Evolutionary conservation across 2,797 vertebrate species (phyloP), one percentile per base, ranked within the genome.

Genomic region (Meriones psammophilus): DNA sequence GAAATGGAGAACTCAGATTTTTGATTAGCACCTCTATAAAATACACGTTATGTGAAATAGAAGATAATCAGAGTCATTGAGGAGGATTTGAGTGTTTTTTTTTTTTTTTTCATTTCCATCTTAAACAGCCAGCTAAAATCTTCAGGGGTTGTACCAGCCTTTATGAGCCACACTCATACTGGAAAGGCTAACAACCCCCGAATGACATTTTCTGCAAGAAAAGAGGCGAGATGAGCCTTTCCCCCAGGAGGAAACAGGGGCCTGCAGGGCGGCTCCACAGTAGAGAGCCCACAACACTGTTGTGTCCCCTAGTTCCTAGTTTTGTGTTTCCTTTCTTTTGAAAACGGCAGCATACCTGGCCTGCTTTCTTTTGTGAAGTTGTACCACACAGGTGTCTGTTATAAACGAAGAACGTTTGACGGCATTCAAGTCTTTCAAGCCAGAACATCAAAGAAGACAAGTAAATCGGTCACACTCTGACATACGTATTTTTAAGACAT

Each of bases 291-390:
- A 39, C 92, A 64, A 36, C 74, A 66, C 91, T 78, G 36, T 54
- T 39, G n/a, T 83, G 10, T 92, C 71, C 62, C 33, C 42, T 81
- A 69, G n/a, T 96, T 71, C 94, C 69, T 28, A 85, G 68, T 58
- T 95, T 46, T 93, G 81, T 62, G 30, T 95, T 95, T 96, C 56
- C 92, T 89, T 89, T 54, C 46, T 64, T 97, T 89, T 84, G 84
- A 94, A 94, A 96, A 24, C 0, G 1, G 20, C n/a, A 58, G 62
- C 60, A 1, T 66, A 77, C 94, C 92, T 97, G 3, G 96, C 85
- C 91, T 95, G 22, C 3, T 97, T 97, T 97, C 95, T 96, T 96
- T 97, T 95, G 81, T 85, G 96, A 98, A 97, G 80, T 78, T 97
- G 66, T 93, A 97, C 79, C 9, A 97, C 26, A 77, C 80, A 97